These are phyloP conservation scores for Lagria hirta DNA, from an alignment of 2,888 invertebrate genomes.

Conservation along the genomic window DNA sequence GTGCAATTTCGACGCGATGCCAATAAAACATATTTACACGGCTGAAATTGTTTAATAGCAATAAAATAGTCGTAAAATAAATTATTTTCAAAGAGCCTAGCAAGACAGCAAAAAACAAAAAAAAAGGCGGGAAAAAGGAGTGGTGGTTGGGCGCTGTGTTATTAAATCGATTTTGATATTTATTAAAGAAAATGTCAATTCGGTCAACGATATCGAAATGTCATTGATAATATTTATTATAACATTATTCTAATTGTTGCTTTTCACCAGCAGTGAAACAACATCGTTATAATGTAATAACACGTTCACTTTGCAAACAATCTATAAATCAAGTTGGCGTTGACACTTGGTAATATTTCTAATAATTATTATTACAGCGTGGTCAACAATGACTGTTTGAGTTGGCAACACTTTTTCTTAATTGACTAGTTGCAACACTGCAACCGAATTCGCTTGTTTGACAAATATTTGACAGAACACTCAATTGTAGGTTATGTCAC, in stretches of 20 bases:
- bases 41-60: slow-evolving; percentile 36
- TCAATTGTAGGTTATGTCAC: no score
- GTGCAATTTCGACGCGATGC: slow-evolving; percentile 29
- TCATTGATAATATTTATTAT: slow-evolving; percentile 29
- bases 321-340: slow-evolving; percentile 13
- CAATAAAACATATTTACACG: slow-evolving; percentile 36
- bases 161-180: slow-evolving; percentile 36
- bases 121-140: no score
- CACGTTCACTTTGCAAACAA: slow-evolving; percentile 6
- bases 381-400: no score
- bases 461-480: no score
- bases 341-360: no score
- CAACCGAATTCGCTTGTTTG: no score
- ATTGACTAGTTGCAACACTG: no score
- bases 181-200: slow-evolving; percentile 31
- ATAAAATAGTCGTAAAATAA: slow-evolving; percentile 38
- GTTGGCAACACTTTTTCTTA: no score
- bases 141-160: no score
- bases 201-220: slow-evolving; percentile 25
- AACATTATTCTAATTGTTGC: slow-evolving; percentile 22
- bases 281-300: slow-evolving; percentile 8
- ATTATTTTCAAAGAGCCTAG: slow-evolving; percentile 37
- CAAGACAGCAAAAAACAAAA: slow-evolving; percentile 26
- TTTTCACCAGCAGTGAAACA: slow-evolving; percentile 16
- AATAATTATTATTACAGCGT: no score